Evolutionary conservation across 2,888 invertebrate species (phyloP).

Genomic region (Steinernema hermaphroditum): DNA sequence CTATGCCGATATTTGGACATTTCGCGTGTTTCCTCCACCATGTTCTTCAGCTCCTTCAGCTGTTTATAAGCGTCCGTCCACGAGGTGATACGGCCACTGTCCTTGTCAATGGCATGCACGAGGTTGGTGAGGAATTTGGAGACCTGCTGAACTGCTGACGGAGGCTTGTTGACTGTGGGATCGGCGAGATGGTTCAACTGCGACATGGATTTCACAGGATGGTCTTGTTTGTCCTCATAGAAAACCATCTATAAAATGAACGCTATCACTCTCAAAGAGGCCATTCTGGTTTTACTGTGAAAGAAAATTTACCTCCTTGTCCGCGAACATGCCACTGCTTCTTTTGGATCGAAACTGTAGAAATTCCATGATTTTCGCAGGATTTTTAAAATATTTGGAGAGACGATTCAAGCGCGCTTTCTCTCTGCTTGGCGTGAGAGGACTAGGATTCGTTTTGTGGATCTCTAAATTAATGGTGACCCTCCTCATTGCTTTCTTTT

Average conservation of each 20-base stretch:
- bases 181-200: constrained; percentile 7
- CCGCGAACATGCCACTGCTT: background rate
- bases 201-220: constrained; percentile 5
- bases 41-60: constrained; percentile 44
- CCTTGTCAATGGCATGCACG: constrained; percentile 33
- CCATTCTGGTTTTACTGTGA: no score
- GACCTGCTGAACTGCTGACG: constrained; percentile 15
- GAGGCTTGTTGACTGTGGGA: background rate
- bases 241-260: constrained; percentile 14
- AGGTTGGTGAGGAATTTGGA: constrained; percentile 36
- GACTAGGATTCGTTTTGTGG: no score
- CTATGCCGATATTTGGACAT: constrained; percentile 32
- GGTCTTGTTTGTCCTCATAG: constrained; percentile 1
- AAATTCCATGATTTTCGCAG: background rate
- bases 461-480: no score
- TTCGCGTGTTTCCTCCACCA: constrained; percentile 32
- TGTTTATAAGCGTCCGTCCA: constrained; percentile 33
- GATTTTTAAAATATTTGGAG: constrained; percentile 5
- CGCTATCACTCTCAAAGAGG: no score
- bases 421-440: no score
- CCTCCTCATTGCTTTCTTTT: no score
- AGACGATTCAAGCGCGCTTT: background rate
- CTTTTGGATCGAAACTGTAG: background rate
- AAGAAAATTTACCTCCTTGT: constrained; percentile 18
- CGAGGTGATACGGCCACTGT: constrained; percentile 29